Evolutionary conservation across 2,888 invertebrate species (phyloP), one percentile per base, ranked within the genome.

Genomic region (Neocrepidodera transversa): DNA sequence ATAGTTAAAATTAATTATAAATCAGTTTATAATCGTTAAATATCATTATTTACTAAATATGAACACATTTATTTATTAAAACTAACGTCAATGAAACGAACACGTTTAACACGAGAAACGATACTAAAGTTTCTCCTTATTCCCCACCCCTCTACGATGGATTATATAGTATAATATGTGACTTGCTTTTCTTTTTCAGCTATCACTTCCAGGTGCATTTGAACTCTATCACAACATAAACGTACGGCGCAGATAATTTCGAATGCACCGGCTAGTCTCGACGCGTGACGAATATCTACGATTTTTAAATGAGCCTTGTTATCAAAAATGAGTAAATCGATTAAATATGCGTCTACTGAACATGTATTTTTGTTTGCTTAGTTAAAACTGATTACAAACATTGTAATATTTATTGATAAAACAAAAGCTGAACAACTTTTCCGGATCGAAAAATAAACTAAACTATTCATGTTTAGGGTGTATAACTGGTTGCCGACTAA

Each of bases 61-160:
- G 59, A 64, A 64, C 64, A 64, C 64, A 62, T 62, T 62, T 52
- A 51, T 54, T 58, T 28, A 54, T 32, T 57, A 47, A 42, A 47
- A 38, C 43, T 45, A 59, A 52, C 49, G 45, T 53, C 14, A 63
- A 47, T 35, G 40, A 38, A 52, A 53, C 63, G 43, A 52, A 53
- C 63, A 57, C 54, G 58, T 58, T 52, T 50, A 43, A 35, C 16
- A 14, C 42, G 32, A 48, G 47, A 36, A 57, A 47, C 11, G 23
- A 38, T 49, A 61, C 61, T 62, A 62, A 59, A 48, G 48, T 56
- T 54, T 40, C 50, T 38, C 35, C 35, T 61, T 50, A 43, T 47
- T 51, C 36, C 49, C 48, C 52, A 40, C 60, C 57, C 58, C 60
- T 45, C 49, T 52, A 35, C 13, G 51, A 14, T 43, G 43, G 43